Percentiles rank a stretch among this genome's conserved stretches.
phyloP scores from a whole-genome alignment of 2,113 vertebrate species.

The Colistium nudipinnis region DNA sequence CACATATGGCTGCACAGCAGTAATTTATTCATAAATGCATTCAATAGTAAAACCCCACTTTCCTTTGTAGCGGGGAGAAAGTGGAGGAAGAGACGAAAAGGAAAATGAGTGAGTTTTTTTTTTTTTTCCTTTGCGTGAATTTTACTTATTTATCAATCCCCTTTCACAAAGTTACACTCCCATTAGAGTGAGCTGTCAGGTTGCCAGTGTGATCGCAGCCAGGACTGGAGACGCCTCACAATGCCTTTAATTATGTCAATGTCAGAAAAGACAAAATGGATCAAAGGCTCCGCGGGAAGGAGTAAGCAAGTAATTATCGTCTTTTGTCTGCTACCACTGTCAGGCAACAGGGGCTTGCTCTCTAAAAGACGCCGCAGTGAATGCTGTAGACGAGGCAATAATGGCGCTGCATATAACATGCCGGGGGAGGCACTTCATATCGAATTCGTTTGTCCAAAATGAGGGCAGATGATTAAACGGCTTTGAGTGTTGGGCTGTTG shows the following conservation, averaged over 20 bases:
- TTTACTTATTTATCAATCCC: slow-evolving; percentile 1
- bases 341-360: slow-evolving; percentile 50
- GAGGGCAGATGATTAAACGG: slow-evolving; percentile 13
- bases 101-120: slow-evolving; percentile 48
- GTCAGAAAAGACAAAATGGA: slow-evolving; percentile 73
- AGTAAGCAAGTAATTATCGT: slow-evolving; percentile 76
- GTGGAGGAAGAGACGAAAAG: slow-evolving; percentile 19
- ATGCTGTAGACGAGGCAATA: slow-evolving; percentile 53
- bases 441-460: slow-evolving; percentile 29
- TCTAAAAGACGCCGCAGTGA: slow-evolving; percentile 33
- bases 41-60: slow-evolving; percentile 61
- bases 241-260: slow-evolving; percentile 78
- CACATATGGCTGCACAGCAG: slow-evolving; percentile 16
- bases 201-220: slow-evolving; percentile 55
- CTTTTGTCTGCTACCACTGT: slow-evolving; percentile 73
- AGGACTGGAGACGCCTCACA: slow-evolving; percentile 63
- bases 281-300: slow-evolving; percentile 68
- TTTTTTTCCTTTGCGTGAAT: slow-evolving; percentile 25
- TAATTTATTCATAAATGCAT: slow-evolving; percentile 73
- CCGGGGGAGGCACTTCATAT: slow-evolving; percentile 22
- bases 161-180: slow-evolving; percentile 44
- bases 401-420: slow-evolving; percentile 17
- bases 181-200: slow-evolving; percentile 72
- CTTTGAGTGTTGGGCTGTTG: neutral
- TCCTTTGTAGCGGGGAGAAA: slow-evolving; percentile 45